Evolutionary conservation across 2,888 invertebrate genomes (phyloP).

Genomic region (Neoitamus cyanurus): DNA sequence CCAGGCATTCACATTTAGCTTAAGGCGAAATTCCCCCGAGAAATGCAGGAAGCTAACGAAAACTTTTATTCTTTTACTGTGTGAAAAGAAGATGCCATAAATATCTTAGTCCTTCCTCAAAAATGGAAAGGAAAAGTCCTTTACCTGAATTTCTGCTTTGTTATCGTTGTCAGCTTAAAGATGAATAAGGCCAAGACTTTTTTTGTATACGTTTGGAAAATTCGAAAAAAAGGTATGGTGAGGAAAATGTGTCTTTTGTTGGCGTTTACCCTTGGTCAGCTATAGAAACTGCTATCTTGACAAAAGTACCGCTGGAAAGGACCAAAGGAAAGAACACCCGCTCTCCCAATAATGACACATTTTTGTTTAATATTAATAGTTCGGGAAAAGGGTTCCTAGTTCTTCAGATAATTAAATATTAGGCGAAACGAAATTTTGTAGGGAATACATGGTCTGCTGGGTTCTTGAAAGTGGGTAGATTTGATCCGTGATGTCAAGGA

Average conservation of each 20-base stretch:
- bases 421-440: neutral
- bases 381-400: neutral
- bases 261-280: slow-evolving; percentile 13
- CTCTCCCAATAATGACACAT: neutral
- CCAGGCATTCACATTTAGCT: neutral
- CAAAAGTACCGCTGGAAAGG: neutral
- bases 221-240: slow-evolving; percentile 4
- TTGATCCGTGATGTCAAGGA: too few relatives aligned
- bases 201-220: neutral
- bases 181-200: slow-evolving; percentile 25
- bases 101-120: slow-evolving; percentile 25
- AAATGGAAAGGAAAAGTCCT: slow-evolving; percentile 26
- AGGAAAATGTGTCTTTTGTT: slow-evolving; percentile 19
- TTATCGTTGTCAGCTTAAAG: slow-evolving; percentile 40
- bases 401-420: neutral
- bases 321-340: neutral
- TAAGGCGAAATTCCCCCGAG: neutral
- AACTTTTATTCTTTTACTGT: slow-evolving; percentile 21
- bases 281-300: neutral
- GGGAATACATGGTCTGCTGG: neutral
- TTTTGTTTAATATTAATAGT: neutral
- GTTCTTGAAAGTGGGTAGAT: neutral
- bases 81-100: slow-evolving; percentile 33
- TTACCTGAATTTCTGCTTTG: slow-evolving; percentile 36
- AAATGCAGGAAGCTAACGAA: slow-evolving; percentile 30